A percentile compares a stretch with the other conserved stretches of the same genome.
These are phyloP conservation scores for Meriones psammophilus DNA, from an alignment of 2,797 vertebrate genomes.

Conservation along the genomic window DNA sequence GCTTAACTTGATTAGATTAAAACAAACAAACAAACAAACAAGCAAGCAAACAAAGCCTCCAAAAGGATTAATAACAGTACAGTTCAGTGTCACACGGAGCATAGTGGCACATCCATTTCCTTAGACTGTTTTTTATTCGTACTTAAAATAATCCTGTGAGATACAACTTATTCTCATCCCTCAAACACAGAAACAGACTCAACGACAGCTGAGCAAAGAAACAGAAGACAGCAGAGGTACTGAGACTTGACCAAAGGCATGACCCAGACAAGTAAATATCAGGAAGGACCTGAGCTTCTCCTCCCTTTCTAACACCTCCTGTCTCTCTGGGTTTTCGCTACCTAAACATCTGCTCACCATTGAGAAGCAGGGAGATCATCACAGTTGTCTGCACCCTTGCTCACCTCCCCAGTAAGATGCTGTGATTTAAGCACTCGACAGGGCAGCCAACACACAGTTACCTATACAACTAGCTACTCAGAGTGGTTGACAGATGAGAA, in stretches of 20 bases:
- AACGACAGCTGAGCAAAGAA: neutral
- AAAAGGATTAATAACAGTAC: neutral
- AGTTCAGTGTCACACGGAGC: no score
- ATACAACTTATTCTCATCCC: neutral
- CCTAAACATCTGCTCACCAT: neutral
- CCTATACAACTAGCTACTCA: neutral
- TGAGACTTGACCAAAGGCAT: neutral
- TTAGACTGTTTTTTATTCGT: neutral
- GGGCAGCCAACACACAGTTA: neutral
- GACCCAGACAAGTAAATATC: neutral
- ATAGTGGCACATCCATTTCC: rapidly evolving
- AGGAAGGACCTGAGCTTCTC: neutral
- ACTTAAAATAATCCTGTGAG: neutral
- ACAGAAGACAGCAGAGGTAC: neutral
- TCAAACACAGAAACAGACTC: neutral
- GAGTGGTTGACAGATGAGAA: neutral
- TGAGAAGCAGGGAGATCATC: neutral
- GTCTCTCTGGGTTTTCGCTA: neutral
- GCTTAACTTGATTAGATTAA: neutral
- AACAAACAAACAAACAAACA: neutral
- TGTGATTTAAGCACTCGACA: neutral
- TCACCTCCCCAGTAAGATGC: neutral
- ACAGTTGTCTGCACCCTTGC: neutral
- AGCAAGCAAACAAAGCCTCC: neutral
- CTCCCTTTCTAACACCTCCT: neutral